Evolutionary conservation across 64 coral and sea anemone species (phyloP).

Genomic region (Pocillopora damicornis): DNA sequence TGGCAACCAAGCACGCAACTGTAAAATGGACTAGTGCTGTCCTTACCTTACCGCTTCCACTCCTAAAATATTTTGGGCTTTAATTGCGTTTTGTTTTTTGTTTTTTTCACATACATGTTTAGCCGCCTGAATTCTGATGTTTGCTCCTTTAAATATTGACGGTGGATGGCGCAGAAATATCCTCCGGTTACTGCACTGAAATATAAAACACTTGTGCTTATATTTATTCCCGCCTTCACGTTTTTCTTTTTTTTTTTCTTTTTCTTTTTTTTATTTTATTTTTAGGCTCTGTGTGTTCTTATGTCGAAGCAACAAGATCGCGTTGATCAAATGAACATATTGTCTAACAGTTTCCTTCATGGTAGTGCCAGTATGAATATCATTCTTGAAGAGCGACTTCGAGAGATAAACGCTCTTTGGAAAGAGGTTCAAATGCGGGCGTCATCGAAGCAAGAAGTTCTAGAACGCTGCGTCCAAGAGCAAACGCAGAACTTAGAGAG

Average conservation of each 20-base stretch:
- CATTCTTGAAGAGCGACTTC: constrained; percentile 82
- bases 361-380: constrained; percentile 63
- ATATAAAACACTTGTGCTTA: no score
- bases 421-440: constrained; percentile 68
- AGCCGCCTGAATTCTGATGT: no score
- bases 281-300: constrained; percentile 76
- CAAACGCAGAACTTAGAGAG: constrained; percentile 16
- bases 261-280: background rate
- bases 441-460: constrained; percentile 53
- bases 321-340: constrained; percentile 72
- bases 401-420: constrained; percentile 70
- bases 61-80: no score
- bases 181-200: no score
- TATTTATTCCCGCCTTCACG: no score
- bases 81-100: no score
- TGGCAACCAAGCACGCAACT: no score
- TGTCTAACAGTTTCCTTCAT: constrained; percentile 50
- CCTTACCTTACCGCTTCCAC: no score
- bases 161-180: no score
- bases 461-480: constrained; percentile 61
- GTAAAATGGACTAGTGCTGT: no score
- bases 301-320: constrained; percentile 89
- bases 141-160: no score
- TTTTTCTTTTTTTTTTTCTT: background rate
- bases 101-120: no score